Evolutionary conservation across 1,140 invertebrate species (phyloP), one percentile per base, ranked within the genome.

Genomic region (Drosophila saltans): DNA sequence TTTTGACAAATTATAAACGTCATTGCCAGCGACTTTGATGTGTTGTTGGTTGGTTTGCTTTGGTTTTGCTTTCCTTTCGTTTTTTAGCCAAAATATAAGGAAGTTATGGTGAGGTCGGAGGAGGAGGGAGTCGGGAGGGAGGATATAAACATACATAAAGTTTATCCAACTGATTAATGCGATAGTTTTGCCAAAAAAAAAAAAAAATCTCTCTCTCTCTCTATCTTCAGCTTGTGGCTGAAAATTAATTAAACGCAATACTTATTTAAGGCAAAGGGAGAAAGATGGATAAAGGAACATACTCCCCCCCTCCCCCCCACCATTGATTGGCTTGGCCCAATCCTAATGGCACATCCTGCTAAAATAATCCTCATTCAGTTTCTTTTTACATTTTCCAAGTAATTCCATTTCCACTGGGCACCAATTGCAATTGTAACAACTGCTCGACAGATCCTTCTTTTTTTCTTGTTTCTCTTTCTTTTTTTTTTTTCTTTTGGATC

Each of bases 1-100:
- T 83, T 89, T 88, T 88, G 84, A 88, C 84, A 88, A 88, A 88
- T 88, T 88, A 76, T 88, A 86, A 84, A 71, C 84, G 80, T 88
- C 84, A 89, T 88, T 89, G 84, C 73, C 77, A 74, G 66, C 66
- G 84, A 88, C 84, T 89, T 88, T 88, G 84, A 88, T 73, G 77
- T 56, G 80, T 68, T 72, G 72, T 56, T 72, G 64, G 72, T 67
- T 43, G 36, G 69, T 9, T 67, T 67, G 30, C 5, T 43, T 66
- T 43, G 57, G 40, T 59, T 69, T 36, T 36, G 4, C 33, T 36
- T 36, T 36, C 33, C 55, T 43, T 62, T 58, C 40, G 63, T 62
- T 56, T 40, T 62, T 72, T 60, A 21, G 16, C 33, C 57, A 3
- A 76, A 40, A 30, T 30, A 39, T 56, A 16, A 45, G 41, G 3